These are phyloP conservation scores for Parnassius glacialis DNA, from an alignment of 2,888 invertebrate genomes.

Conservation along the genomic window DNA sequence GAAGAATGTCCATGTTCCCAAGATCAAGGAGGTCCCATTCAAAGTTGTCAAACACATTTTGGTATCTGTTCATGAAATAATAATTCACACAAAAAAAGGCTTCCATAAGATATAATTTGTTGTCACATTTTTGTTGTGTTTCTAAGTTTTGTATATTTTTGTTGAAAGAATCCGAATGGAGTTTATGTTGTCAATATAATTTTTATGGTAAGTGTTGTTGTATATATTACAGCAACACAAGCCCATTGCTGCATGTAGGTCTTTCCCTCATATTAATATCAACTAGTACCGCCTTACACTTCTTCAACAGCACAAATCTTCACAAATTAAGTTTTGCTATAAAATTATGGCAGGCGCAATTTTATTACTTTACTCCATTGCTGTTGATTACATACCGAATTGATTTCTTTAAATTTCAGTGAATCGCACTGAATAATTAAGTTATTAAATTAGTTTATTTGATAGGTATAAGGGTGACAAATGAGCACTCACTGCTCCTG, in stretches of 20 bases:
- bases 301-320: background rate
- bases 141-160: constrained; percentile 26
- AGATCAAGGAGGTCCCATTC: constrained; percentile 85
- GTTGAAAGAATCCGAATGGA: constrained; percentile 22
- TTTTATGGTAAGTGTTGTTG: constrained; percentile 5
- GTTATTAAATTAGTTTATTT: no score
- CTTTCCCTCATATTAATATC: background rate
- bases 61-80: constrained; percentile 86
- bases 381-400: no score
- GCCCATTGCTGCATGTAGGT: no score
- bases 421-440: no score
- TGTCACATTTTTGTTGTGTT: constrained; percentile 18
- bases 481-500: no score
- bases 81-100: constrained; percentile 84
- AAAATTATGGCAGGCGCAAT: no score
- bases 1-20: constrained; percentile 81
- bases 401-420: no score
- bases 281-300: no score
- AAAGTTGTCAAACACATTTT: constrained; percentile 85
- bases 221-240: background rate
- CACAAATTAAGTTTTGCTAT: background rate
- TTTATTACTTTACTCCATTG: no score
- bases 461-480: no score
- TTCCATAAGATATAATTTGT: constrained; percentile 59
- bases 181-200: constrained; percentile 34